These are phyloP conservation scores for Ahaetulla prasina DNA, from an alignment of 2,113 vertebrate species.

Conservation along the genomic window DNA sequence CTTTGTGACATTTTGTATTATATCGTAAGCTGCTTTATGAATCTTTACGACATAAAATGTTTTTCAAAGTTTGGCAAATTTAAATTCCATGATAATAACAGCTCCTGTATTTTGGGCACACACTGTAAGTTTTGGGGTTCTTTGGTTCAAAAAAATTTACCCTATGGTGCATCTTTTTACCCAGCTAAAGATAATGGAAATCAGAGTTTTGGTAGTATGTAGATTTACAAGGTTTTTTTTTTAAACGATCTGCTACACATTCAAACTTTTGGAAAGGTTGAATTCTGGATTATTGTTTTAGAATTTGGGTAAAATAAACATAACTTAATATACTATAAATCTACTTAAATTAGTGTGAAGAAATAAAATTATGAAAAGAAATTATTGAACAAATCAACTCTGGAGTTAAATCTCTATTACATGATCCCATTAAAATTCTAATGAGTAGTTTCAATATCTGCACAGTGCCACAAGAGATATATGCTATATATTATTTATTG, in stretches of 20 bases:
- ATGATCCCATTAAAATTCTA: background rate
- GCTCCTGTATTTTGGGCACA: background rate
- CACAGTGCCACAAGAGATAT: background rate
- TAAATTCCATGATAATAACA: background rate
- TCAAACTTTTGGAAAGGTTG: background rate
- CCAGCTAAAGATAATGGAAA: background rate
- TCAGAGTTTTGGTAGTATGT: background rate
- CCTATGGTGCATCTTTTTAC: background rate
- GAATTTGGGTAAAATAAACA: background rate
- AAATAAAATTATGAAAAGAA: background rate
- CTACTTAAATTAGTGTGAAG: background rate
- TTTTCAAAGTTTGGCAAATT: background rate
- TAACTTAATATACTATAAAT: background rate
- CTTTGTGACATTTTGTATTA: background rate
- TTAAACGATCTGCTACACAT: background rate
- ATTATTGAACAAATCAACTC: background rate
- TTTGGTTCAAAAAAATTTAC: background rate
- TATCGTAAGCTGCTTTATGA: background rate
- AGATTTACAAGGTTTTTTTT: background rate
- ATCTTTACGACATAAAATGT: background rate
- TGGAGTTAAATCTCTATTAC: background rate
- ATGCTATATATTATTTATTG: background rate
- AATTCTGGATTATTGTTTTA: background rate
- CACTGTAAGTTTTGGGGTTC: background rate
- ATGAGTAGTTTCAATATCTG: background rate